Base-by-base conservation (phyloP, 2,797 vertebrate genomes). In the Aselliscus stoliczkanus region DNA sequence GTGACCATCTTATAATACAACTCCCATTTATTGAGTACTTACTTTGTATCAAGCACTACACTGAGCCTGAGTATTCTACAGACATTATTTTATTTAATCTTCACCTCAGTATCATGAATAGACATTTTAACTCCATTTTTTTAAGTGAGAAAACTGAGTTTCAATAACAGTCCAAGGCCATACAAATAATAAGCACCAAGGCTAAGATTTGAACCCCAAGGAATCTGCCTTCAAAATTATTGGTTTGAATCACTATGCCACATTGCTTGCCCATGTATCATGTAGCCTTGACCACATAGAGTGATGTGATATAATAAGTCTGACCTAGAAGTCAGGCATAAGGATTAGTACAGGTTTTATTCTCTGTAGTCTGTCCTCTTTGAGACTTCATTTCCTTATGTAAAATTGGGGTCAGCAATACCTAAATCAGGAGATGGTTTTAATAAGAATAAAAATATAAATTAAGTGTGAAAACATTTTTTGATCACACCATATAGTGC, bases 381-480 rank as follows among this genome's bases (percentile, higher is more conserved):
- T 73, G 11, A 91, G 47, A 6, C 56, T 92, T 44, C 31, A 54
- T 52, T 76, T 88, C 37, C 25, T 62, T 37, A 31, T 25, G 29
- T 9, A 42, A 44, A 94, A 67, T 69, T 39, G 39, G 29, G 47
- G 7, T 23, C 75, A 92, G 50, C 44, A 70, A 64, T 88, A 37
- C 47, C 15, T 90, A 73, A 91, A 21, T 64, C 58, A 60, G 2
- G 27, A 12, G 5, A 11, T 75, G 37, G 21, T 54, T 93, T 87
- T 69, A 91, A 77, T 93, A 54, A 90, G 54, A 44, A 62, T 94
- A 39, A 37, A 87, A 70, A 21, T 73, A 62, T 64, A 88, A 95
- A 80, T 60, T 54, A 27, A 1, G 47, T 42, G 39, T 67, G 82
- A 39, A 75, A 80, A 75, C 31, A 54, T 82, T 88, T 72, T 80